These are phyloP conservation scores for Heterohyrax brucei DNA, from an alignment of 2,797 vertebrate genomes.

Conservation along the genomic window DNA sequence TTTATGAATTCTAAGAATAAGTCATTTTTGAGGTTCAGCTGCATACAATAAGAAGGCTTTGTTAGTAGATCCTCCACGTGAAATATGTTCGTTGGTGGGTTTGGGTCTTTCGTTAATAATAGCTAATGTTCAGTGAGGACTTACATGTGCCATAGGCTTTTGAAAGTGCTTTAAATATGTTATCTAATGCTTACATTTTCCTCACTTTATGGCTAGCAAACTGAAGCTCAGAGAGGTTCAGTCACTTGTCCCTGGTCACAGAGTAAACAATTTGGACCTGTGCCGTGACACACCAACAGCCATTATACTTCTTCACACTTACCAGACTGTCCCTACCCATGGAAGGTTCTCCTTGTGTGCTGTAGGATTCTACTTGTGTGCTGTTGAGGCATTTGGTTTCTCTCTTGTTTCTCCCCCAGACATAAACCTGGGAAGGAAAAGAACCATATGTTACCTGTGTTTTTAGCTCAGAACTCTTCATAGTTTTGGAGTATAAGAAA, in stretches of 20 bases:
- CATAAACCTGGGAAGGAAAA: neutral
- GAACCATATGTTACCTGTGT: neutral
- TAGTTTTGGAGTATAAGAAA: neutral
- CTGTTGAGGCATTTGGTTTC: neutral
- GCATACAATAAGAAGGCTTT: constrained; percentile 72
- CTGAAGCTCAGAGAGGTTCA: neutral
- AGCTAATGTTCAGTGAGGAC: neutral
- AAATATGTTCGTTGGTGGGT: constrained; percentile 10
- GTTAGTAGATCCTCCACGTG: neutral
- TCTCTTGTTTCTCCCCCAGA: constrained; percentile 18
- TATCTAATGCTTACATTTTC: neutral
- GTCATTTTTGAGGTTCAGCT: constrained; percentile 81
- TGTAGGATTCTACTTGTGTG: neutral
- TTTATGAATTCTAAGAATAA: constrained; percentile 82
- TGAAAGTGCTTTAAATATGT: neutral
- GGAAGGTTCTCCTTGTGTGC: neutral
- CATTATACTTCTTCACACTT: neutral
- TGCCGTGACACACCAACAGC: neutral
- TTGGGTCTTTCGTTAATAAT: neutral
- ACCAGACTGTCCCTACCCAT: neutral
- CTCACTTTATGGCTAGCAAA: neutral
- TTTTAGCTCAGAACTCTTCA: neutral
- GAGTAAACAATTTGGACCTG: neutral
- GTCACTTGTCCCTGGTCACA: neutral
- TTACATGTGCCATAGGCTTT: neutral